Percentiles rank a stretch among this genome's conserved stretches.
Conservation (phyloP, 2,888 invertebrate species). For the Rhagophthalmus giganteus region DNA sequence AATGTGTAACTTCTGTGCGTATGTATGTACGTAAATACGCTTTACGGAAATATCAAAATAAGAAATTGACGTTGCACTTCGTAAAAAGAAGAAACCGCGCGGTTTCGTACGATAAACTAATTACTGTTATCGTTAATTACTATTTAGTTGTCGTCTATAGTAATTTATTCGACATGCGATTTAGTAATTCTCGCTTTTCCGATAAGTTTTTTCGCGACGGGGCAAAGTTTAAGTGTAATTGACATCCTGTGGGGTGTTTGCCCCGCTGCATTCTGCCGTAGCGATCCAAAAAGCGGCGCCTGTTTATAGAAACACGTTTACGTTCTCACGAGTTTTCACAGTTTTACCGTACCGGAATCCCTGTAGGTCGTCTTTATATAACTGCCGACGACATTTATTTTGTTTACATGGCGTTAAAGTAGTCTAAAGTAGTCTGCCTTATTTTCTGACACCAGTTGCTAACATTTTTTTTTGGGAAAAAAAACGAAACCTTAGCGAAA, state of each 20-base stretch:
- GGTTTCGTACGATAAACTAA: conserved; percentile 8
- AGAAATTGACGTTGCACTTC: too few relatives aligned
- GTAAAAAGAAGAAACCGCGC: too few relatives aligned
- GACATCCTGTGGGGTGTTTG: conserved; percentile 17
- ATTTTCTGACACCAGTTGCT: conserved; percentile 12
- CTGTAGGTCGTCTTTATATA: conserved; percentile 25
- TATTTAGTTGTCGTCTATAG: conserved; percentile 4
- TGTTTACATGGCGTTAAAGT: conserved; percentile 26
- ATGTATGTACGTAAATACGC: too few relatives aligned
- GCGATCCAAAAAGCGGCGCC: conserved; percentile 17
- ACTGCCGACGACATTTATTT: conserved; percentile 27
- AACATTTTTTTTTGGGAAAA: conserved; percentile 4
- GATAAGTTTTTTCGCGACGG: conserved; percentile 12
- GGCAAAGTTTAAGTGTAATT: conserved; percentile 16
- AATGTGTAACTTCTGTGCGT: too few relatives aligned
- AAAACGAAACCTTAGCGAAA: too few relatives aligned
- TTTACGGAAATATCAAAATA: too few relatives aligned
- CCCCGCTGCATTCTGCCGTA: conserved; percentile 13
- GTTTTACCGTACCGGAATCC: conserved; percentile 25
- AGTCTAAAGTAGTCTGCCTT: conserved; percentile 10
- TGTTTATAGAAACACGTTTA: conserved; percentile 29
- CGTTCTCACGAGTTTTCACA: conserved; percentile 29
- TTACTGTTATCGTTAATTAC: conserved; percentile 4
- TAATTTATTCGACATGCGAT: conserved; percentile 19
- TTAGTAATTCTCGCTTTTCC: conserved; percentile 16